A percentile compares a stretch with the other conserved stretches of the same genome.
Evolutionary conservation across 1,140 invertebrate genomes (phyloP).

Genomic region (Zophobas atratus): DNA sequence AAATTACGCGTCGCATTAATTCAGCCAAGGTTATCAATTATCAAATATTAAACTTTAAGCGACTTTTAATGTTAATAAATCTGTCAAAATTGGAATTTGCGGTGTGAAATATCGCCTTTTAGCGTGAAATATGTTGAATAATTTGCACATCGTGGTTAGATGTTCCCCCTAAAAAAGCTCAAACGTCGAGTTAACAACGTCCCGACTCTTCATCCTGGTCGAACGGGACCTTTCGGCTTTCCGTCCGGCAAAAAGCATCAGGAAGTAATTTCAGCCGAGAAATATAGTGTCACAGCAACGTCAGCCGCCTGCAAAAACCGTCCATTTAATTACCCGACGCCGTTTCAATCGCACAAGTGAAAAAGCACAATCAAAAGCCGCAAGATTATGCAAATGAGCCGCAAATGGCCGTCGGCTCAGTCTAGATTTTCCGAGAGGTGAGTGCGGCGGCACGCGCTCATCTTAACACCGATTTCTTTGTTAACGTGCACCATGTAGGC

Average conservation of each 20-base stretch:
- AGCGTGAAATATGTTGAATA: too few species aligned
- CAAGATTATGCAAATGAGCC: slow-evolving; percentile 18
- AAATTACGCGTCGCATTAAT: too few species aligned
- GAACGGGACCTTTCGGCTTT: too few species aligned
- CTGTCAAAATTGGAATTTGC: too few species aligned
- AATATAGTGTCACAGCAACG: neutral
- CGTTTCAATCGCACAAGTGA: neutral
- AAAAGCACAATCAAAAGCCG: neutral
- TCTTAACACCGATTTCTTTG: slow-evolving; percentile 23
- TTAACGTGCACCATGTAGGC: slow-evolving; percentile 5
- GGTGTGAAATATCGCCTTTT: too few species aligned
- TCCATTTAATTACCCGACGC: slow-evolving; percentile 4
- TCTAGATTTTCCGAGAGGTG: slow-evolving; percentile 4
- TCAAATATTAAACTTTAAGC: too few species aligned
- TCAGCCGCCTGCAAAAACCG: neutral
- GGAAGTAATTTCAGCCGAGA: neutral
- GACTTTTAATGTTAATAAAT: too few species aligned
- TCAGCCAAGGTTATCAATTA: too few species aligned
- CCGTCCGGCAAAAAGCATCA: neutral
- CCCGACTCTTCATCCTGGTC: too few species aligned
- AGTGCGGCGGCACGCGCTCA: neutral
- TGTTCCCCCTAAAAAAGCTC: too few species aligned
- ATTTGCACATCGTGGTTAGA: too few species aligned
- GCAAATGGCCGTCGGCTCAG: slow-evolving; percentile 22
- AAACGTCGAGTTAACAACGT: too few species aligned